These are phyloP conservation scores for Parazoanthus darwini DNA, from an alignment of 92 coral and sea anemone species.

Conservation along the genomic window DNA sequence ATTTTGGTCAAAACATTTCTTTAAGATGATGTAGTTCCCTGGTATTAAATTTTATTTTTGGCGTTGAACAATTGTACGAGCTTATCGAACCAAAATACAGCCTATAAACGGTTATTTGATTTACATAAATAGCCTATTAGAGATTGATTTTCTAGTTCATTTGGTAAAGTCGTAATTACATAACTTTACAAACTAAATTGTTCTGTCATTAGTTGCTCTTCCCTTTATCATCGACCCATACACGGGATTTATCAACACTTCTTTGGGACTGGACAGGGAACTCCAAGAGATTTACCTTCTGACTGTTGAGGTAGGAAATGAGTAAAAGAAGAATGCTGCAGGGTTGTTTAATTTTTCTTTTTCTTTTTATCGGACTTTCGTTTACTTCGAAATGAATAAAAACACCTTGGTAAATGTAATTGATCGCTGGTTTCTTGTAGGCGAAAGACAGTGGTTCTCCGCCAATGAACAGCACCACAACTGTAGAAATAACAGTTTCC, in stretches of 20 bases:
- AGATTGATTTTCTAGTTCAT: no score
- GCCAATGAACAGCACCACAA: constrained; percentile 72
- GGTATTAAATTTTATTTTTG: no score
- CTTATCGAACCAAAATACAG: no score
- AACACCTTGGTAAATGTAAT: background rate
- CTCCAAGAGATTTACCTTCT: constrained; percentile 70
- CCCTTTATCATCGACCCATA: constrained; percentile 88
- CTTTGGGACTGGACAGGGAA: constrained; percentile 83
- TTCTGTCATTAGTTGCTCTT: constrained; percentile 66
- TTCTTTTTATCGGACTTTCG: background rate
- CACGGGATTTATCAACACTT: constrained; percentile 78
- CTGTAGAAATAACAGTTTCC: constrained; percentile 66
- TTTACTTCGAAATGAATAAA: background rate
- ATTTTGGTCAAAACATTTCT: no score
- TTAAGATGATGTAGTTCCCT: no score
- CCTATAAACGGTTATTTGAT: no score
- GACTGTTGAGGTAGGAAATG: constrained; percentile 70
- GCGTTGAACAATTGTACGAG: no score
- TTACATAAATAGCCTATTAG: no score
- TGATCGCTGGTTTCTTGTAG: constrained; percentile 31
- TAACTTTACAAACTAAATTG: background rate
- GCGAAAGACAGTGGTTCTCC: constrained; percentile 87
- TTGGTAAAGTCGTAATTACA: no score
- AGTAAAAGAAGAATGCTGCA: background rate
- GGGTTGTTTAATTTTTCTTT: background rate